Percentiles rank a stretch among this genome's conserved stretches.
phyloP scores from a whole-genome alignment of 2,797 vertebrate species.

The Carapus acus region DNA sequence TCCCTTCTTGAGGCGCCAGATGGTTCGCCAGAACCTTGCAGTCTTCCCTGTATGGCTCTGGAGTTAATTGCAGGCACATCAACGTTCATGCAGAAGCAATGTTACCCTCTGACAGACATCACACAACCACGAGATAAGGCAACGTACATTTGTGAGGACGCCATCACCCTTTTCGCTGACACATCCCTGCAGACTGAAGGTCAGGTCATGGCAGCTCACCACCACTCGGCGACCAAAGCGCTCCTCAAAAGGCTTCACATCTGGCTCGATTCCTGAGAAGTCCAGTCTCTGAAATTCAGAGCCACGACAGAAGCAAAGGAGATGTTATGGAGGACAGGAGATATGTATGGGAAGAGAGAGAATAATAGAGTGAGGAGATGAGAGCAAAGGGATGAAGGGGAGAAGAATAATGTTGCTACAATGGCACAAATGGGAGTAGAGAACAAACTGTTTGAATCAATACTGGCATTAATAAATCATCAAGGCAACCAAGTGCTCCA shows the following conservation, averaged over 20 bases:
- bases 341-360: constrained; percentile 1
- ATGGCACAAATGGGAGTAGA: background rate
- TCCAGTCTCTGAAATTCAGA: constrained; percentile 79
- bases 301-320: background rate
- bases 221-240: constrained; percentile 84
- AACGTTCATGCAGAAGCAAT: too few relatives aligned
- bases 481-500: background rate
- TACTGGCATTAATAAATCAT: constrained; percentile 41
- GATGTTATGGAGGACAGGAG: too few relatives aligned
- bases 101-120: too few relatives aligned
- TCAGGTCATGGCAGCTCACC: constrained; percentile 89
- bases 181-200: constrained; percentile 87
- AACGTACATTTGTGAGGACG: constrained; percentile 83
- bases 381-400: background rate
- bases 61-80: too few relatives aligned
- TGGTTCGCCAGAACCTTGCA: too few relatives aligned
- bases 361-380: too few relatives aligned
- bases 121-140: background rate
- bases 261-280: constrained; percentile 94
- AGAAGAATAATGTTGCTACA: background rate
- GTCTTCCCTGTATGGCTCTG: too few relatives aligned
- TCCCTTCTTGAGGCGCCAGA: too few relatives aligned
- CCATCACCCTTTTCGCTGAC: constrained; percentile 79
- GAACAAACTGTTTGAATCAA: constrained; percentile 24
- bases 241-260: constrained; percentile 93